Conservation (phyloP, 1,140 invertebrate genomes). For the Neodiprion virginianus region DNA sequence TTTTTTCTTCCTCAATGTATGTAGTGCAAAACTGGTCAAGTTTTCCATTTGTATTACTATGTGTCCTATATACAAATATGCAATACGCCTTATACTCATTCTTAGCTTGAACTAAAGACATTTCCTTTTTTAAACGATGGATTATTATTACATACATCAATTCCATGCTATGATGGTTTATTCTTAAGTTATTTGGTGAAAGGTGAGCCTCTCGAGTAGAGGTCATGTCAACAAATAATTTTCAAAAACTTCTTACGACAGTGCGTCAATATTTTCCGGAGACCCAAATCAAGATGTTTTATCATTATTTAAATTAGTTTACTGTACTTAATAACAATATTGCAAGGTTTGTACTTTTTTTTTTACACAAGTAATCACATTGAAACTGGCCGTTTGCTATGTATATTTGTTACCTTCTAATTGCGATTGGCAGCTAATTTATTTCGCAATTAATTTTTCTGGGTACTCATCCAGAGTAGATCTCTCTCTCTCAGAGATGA, state of each 20-base stretch:
- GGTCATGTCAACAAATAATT: not conserved
- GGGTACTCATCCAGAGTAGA: not conserved
- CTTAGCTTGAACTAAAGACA: too few species aligned
- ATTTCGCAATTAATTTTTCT: not conserved
- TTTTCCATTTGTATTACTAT: too few species aligned
- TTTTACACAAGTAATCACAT: not conserved
- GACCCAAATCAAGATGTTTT: not conserved
- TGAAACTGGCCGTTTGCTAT: constrained; percentile 8
- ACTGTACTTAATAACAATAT: not conserved
- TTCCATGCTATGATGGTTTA: too few species aligned
- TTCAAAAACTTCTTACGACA: not conserved
- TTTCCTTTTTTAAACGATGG: too few species aligned
- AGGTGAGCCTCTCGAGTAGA: not conserved
- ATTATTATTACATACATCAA: too few species aligned
- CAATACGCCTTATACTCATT: too few species aligned
- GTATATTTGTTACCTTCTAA: constrained; percentile 12
- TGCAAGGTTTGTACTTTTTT: not conserved
- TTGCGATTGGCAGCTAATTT: constrained; percentile 19
- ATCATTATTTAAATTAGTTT: not conserved
- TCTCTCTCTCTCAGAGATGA: not conserved
- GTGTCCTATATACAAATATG: too few species aligned
- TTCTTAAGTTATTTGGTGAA: too few species aligned
- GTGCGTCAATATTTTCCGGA: not conserved
- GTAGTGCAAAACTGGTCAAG: too few species aligned
- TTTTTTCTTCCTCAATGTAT: too few species aligned